These are phyloP conservation scores for Nephrotoma flavescens DNA, from an alignment of 2,888 invertebrate species.

Conservation along the genomic window DNA sequence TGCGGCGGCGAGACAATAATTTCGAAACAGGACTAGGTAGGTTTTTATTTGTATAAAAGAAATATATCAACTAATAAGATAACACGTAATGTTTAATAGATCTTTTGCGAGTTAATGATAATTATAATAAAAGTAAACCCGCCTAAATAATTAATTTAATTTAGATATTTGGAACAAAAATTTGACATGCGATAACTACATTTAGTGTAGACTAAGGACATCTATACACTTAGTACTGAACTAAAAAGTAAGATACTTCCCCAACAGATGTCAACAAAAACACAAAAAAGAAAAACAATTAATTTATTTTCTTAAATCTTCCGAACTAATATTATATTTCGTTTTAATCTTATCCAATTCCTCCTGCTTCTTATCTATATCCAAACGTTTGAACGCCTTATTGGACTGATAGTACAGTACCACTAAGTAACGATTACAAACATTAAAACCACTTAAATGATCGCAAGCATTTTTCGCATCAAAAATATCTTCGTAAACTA, in stretches of 20 bases:
- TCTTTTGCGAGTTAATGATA: background rate
- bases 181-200: background rate
- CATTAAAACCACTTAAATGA: slow-evolving; percentile 96
- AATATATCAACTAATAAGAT: background rate
- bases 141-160: background rate
- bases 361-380: slow-evolving; percentile 90
- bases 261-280: background rate
- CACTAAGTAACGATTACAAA: slow-evolving; percentile 97
- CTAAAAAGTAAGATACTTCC: background rate
- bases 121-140: background rate
- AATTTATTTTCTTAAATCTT: slow-evolving; percentile 35
- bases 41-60: background rate
- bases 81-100: background rate
- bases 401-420: slow-evolving; percentile 95
- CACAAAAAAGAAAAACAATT: background rate
- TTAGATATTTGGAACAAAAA: background rate
- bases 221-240: background rate
- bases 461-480: slow-evolving; percentile 99
- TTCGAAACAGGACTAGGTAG: background rate
- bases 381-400: slow-evolving; percentile 90
- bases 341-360: slow-evolving; percentile 90
- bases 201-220: background rate
- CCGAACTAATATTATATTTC: slow-evolving; percentile 70
- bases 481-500: slow-evolving; percentile 99
- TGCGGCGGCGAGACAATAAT: background rate